Evolutionary conservation across 1,140 invertebrate genomes (phyloP), one percentile per base, ranked within the genome.

Genomic region (Bombus cullumanus): DNA sequence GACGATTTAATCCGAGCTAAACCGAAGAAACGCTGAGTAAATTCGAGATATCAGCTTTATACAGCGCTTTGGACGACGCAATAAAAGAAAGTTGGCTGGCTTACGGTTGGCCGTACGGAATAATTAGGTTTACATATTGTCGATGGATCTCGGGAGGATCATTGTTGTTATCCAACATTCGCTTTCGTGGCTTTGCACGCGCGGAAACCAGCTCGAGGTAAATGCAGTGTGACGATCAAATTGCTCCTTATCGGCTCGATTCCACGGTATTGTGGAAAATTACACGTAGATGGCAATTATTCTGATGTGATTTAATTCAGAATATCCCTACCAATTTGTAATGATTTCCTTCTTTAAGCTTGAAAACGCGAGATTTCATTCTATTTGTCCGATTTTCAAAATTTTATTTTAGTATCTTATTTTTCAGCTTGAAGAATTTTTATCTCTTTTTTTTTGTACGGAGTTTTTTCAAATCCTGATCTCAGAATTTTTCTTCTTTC

Each of bases 151-250:
- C 39, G 10, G n/a, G n/a, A 73, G 41, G 39, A 18, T 34, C 31
- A 8, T 66, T 22, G 25, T 59, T 43, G 39, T 66, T 66, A 43
- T 66, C 22, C 18, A 28, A 78, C 39, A n/a, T 22, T 78, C 76
- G 76, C 59, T 66, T 78, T 78, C 76, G 59, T 78, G 59, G 59
- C 76, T 78, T 43, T 78, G 22, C 39, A 64, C 39, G 76, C 59
- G 39, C 76, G 59, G n/a, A 66, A 78, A 64, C 15, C 18, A n/a
- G 59, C 34, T 25, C 76, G 59, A 66, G 22, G 37, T 78, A 66
- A 78, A 78, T 66, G 39, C 76, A 43, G 59, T 43, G 76, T 66
- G 59, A 64, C 59, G 76, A 78, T 78, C 62, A 66, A 78, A 78
- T 66, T 78, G 57, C 37, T 64, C 59, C 59, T 78, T 78, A 78